A percentile compares a stretch with the other conserved stretches of the same genome.
Evolutionary conservation across 2,888 invertebrate species (phyloP).

Genomic region (Neoscelio sp.): DNA sequence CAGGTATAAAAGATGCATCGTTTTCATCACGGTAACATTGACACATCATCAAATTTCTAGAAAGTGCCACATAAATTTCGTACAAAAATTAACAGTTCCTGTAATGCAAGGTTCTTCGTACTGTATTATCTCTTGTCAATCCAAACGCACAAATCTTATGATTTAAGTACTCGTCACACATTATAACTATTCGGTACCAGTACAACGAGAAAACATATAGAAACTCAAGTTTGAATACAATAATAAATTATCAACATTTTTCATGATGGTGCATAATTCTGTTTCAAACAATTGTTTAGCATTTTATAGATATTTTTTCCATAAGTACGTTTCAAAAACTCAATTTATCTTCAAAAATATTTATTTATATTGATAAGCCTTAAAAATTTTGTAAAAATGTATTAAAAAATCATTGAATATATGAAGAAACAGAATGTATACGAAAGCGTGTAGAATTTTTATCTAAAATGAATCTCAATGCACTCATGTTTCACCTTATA

Average conservation of each 20-base stretch:
- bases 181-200: constrained; percentile 37
- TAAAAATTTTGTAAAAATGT: background rate
- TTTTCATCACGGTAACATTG: no score
- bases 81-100: background rate
- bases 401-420: constrained; percentile 6
- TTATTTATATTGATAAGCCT: background rate
- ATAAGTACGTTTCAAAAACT: constrained; percentile 21
- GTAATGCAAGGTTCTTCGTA: constrained; percentile 39
- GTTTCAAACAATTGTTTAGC: constrained; percentile 2
- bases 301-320: background rate
- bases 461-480: constrained; percentile 22
- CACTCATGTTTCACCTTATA: constrained; percentile 21
- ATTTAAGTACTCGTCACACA: constrained; percentile 62
- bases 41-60: no score
- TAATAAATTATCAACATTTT: constrained; percentile 26
- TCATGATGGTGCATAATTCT: background rate
- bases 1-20: no score
- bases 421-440: constrained; percentile 14
- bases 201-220: constrained; percentile 22
- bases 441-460: background rate
- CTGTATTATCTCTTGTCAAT: constrained; percentile 6
- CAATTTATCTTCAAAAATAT: no score
- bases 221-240: constrained; percentile 20
- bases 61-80: background rate
- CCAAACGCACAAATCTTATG: constrained; percentile 35